A percentile compares a stretch with the other conserved stretches of the same genome.
phyloP scores from a whole-genome alignment of 30 jellyfish, hydroid and myxozoan genomes.

The Turritopsis dohrnii region DNA sequence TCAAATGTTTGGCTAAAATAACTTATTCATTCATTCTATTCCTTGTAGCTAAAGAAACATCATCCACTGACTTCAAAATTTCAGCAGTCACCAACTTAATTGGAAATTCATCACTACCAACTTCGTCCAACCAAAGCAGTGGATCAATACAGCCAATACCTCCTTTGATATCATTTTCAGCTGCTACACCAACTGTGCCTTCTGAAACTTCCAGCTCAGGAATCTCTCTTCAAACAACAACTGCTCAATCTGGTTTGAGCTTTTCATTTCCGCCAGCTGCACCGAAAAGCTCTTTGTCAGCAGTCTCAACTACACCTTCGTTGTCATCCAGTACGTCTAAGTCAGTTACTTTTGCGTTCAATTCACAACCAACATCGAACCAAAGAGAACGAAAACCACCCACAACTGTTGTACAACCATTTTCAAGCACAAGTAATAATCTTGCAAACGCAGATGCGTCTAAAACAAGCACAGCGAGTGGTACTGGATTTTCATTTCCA shows the following conservation, averaged over 20 bases:
- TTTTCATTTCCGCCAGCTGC: slow-evolving; percentile 4
- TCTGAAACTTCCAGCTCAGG: background rate
- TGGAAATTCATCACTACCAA: slow-evolving; percentile 3
- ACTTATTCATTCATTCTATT: background rate
- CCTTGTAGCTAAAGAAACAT: background rate
- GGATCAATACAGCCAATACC: background rate
- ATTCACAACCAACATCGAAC: background rate
- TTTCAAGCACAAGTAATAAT: background rate
- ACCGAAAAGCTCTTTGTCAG: background rate
- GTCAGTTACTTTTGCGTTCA: background rate
- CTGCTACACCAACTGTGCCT: background rate
- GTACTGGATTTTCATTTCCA: background rate
- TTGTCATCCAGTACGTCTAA: too few relatives aligned
- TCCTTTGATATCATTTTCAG: background rate
- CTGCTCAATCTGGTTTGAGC: background rate
- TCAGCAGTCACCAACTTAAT: background rate
- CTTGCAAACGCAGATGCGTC: background rate
- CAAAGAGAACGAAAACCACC: too few relatives aligned
- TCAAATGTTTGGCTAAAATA: too few relatives aligned
- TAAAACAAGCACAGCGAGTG: background rate
- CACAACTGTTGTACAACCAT: too few relatives aligned
- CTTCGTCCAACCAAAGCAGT: background rate
- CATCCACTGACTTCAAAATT: too few relatives aligned
- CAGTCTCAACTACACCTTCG: background rate
- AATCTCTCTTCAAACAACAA: background rate